Percentiles rank a stretch among this genome's conserved stretches.
These are phyloP conservation scores for Hipposideros larvatus DNA, from an alignment of 2,797 vertebrate genomes.

Conservation along the genomic window DNA sequence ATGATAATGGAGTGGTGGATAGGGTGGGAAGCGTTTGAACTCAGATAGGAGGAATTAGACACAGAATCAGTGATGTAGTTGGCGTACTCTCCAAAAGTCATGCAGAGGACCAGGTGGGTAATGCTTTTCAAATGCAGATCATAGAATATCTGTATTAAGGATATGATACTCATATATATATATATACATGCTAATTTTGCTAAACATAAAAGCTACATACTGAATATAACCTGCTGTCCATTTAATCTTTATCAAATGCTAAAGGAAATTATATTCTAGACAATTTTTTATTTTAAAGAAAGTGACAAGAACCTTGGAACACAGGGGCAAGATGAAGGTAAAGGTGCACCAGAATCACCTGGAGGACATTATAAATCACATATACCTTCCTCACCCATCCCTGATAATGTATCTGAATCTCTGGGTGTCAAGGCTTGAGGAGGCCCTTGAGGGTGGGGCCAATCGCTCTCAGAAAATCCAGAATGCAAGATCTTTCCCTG, in stretches of 20 bases:
- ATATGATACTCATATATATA: background rate
- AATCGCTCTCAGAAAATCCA: background rate
- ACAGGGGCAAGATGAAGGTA: background rate
- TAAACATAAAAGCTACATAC: background rate
- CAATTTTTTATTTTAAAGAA: background rate
- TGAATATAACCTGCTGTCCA: background rate
- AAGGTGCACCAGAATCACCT: background rate
- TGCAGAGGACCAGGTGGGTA: background rate
- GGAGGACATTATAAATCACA: background rate
- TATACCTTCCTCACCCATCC: background rate
- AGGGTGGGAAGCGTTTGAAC: background rate
- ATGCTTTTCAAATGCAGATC: background rate
- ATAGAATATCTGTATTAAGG: background rate
- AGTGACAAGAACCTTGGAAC: background rate
- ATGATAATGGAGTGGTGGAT: background rate
- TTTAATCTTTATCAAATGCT: conserved; percentile 29
- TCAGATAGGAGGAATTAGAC: conserved; percentile 22
- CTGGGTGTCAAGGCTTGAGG: background rate
- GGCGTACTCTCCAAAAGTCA: background rate
- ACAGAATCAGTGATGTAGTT: background rate
- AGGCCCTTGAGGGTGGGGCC: background rate
- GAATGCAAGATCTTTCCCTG: background rate
- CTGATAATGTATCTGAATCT: background rate
- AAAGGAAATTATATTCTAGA: background rate
- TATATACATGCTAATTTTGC: background rate